A percentile compares a stretch with the other conserved stretches of the same genome.
These are phyloP conservation scores for Prosapia bicincta DNA, from an alignment of 2,888 invertebrate species.

Conservation along the genomic window DNA sequence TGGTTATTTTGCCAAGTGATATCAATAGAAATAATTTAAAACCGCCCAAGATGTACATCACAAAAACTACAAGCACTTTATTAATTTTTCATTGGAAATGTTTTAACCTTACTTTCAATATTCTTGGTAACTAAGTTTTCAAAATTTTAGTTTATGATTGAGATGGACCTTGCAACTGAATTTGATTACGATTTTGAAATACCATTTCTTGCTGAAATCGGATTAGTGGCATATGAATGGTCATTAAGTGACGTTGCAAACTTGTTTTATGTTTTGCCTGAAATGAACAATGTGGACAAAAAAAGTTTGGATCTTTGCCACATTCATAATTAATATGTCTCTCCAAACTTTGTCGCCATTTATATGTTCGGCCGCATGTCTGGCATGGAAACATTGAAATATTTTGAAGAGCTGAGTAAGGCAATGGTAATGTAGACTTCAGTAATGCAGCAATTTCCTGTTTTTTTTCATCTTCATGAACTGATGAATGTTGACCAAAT, in stretches of 20 bases:
- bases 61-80: no score
- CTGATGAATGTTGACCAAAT: background rate
- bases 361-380: constrained; percentile 36
- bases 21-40: no score
- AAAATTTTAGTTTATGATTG: background rate
- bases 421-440: background rate
- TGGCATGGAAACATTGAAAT: constrained; percentile 35
- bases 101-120: no score
- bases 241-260: constrained; percentile 35
- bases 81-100: no score
- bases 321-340: constrained; percentile 42
- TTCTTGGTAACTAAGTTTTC: background rate
- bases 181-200: background rate
- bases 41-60: no score
- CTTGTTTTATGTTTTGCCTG: constrained; percentile 38
- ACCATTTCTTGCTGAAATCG: constrained; percentile 12
- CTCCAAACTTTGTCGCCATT: constrained; percentile 37
- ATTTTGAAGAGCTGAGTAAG: background rate
- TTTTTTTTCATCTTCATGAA: background rate
- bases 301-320: constrained; percentile 41
- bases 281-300: constrained; percentile 38
- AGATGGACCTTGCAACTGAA: background rate
- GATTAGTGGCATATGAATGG: constrained; percentile 19
- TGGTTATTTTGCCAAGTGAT: no score
- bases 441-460: background rate